phyloP scores from a whole-genome alignment of 2,888 invertebrate genomes.

The Drosophila demipolita region DNA sequence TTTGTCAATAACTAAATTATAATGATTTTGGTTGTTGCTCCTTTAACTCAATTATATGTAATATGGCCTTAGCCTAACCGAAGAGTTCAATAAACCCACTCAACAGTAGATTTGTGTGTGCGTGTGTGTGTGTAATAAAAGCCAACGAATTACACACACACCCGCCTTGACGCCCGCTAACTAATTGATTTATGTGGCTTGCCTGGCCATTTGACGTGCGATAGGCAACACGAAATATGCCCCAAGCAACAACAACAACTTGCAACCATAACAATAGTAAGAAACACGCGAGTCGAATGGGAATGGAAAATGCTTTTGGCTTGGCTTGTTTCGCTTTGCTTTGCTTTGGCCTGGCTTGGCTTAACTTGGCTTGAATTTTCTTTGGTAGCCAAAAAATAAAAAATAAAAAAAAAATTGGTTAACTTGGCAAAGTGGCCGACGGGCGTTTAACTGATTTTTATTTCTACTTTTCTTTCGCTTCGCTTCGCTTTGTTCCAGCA shows the following conservation, averaged over 20 bases:
- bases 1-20: background rate
- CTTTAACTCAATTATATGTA: background rate
- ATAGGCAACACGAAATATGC: conserved; percentile 68
- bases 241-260: conserved; percentile 35
- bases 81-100: conserved; percentile 20
- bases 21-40: background rate
- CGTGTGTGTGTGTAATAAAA: conserved; percentile 12
- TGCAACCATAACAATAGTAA: conserved; percentile 30
- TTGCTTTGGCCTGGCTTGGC: background rate
- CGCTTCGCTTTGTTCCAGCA: conserved; percentile 32
- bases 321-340: conserved; percentile 4
- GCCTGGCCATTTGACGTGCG: conserved; percentile 59
- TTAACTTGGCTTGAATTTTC: conserved; percentile 17
- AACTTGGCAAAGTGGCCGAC: conserved; percentile 53
- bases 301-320: conserved; percentile 40
- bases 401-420: conserved; percentile 13
- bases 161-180: conserved; percentile 11
- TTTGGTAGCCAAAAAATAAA: conserved; percentile 38
- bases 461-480: background rate
- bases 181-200: conserved; percentile 72
- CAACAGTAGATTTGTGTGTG: background rate
- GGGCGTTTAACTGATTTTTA: conserved; percentile 68
- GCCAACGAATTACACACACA: conserved; percentile 14
- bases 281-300: conserved; percentile 63
- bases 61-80: background rate